These are phyloP conservation scores for Chironomus tentans DNA, from an alignment of 2,888 invertebrate species.

Conservation along the genomic window DNA sequence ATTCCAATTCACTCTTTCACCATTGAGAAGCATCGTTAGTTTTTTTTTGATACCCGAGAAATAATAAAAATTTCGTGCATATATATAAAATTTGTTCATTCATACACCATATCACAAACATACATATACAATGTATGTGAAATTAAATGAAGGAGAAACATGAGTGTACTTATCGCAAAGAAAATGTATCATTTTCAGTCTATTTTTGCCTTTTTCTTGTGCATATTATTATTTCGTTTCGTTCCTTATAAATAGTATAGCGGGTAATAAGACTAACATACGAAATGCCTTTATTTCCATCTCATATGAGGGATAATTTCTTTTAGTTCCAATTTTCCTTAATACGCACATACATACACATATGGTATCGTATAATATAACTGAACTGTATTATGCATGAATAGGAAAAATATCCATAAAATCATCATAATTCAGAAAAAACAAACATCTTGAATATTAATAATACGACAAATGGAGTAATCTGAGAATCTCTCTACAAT, in stretches of 20 bases:
- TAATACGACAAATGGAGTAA: slow-evolving; percentile 14
- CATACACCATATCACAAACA: neutral
- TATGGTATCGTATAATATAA: neutral
- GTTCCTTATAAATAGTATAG: too few relatives aligned
- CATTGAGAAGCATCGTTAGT: neutral
- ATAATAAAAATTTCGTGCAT: neutral
- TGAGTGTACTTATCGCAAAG: neutral
- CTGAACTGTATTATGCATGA: neutral
- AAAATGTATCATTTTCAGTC: neutral
- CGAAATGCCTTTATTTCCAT: neutral
- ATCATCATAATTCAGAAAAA: slow-evolving; percentile 13
- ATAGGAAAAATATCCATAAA: slow-evolving; percentile 18
- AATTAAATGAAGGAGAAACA: neutral
- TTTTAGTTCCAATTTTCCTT: neutral
- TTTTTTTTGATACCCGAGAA: neutral
- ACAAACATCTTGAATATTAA: slow-evolving; percentile 21
- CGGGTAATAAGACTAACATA: neutral
- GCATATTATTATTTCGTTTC: too few relatives aligned
- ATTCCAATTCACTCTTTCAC: neutral
- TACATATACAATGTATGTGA: neutral
- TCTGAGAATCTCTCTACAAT: neutral
- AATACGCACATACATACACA: neutral
- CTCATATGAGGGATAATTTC: neutral
- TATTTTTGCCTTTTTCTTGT: neutral
- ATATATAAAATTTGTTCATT: neutral